These are phyloP conservation scores for Temnopleurus reevesii DNA, from an alignment of 53 echinoderm and acorn worm species.

Conservation along the genomic window DNA sequence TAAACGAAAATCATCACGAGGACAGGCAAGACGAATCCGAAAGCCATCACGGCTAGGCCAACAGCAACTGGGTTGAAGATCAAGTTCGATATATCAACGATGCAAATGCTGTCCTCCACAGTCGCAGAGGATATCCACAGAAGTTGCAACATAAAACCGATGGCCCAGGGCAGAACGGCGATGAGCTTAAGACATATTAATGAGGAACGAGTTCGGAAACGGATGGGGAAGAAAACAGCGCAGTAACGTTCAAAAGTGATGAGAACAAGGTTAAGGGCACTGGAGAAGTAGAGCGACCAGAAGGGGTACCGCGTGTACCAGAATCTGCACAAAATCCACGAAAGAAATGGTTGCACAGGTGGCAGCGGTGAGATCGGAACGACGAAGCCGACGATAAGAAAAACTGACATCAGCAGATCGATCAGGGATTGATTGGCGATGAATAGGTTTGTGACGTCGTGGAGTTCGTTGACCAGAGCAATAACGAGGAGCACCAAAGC, in stretches of 20 bases:
- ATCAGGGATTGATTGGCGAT: slow-evolving; percentile 59
- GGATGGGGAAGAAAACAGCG: slow-evolving; percentile 54
- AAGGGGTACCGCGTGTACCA: slow-evolving; percentile 67
- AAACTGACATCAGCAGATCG: slow-evolving; percentile 48
- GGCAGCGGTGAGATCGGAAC: neutral
- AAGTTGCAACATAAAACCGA: neutral
- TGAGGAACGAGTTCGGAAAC: slow-evolving; percentile 13
- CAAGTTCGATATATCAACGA: neutral
- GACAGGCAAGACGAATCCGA: neutral
- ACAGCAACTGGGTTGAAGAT: too few species aligned
- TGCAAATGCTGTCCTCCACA: neutral
- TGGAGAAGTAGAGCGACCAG: slow-evolving; percentile 57
- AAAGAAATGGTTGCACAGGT: neutral
- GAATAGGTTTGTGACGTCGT: slow-evolving; percentile 47
- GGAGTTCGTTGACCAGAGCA: neutral
- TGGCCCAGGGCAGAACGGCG: neutral
- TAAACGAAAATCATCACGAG: neutral
- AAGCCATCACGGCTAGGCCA: too few species aligned
- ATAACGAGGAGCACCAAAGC: slow-evolving; percentile 19
- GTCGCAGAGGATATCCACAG: neutral
- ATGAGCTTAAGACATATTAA: neutral
- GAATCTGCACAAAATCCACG: slow-evolving; percentile 56
- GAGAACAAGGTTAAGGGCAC: neutral
- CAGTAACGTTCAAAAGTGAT: slow-evolving; percentile 66
- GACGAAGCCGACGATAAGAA: slow-evolving; percentile 28